A percentile compares a stretch with the other conserved stretches of the same genome.
phyloP scores from a whole-genome alignment of 1,140 invertebrate species.

The Diorhabda elongata region DNA sequence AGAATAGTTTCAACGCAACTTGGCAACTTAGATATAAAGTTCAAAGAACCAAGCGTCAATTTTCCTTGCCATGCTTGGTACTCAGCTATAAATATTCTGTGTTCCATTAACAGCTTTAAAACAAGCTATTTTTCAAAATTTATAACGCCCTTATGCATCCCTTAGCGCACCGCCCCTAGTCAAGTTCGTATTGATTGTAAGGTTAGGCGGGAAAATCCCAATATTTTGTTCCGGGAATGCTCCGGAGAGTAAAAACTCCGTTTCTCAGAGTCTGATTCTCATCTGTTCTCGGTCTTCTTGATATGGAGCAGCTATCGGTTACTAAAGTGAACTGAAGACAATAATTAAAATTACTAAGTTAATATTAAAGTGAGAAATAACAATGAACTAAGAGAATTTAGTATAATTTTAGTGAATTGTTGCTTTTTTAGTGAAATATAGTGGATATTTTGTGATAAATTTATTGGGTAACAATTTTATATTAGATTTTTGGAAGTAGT shows the following conservation, averaged over 20 bases:
- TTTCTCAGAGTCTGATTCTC: background rate
- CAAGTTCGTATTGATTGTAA: slow-evolving; percentile 10
- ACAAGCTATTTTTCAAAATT: background rate
- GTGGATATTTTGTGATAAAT: background rate
- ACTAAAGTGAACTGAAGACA: too few species aligned
- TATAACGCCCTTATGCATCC: background rate
- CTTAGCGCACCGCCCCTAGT: background rate
- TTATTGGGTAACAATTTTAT: background rate
- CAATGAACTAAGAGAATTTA: too few species aligned
- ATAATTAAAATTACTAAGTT: too few species aligned
- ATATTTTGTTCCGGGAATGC: slow-evolving; percentile 17
- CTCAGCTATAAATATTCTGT: too few species aligned
- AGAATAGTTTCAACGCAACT: too few species aligned
- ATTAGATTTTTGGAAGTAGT: too few species aligned
- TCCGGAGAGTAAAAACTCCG: slow-evolving; percentile 14
- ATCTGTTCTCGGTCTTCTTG: slow-evolving; percentile 13
- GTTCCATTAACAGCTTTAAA: too few species aligned
- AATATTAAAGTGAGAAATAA: too few species aligned
- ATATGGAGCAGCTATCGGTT: too few species aligned
- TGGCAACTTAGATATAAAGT: too few species aligned
- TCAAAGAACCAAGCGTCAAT: too few species aligned
- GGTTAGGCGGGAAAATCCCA: slow-evolving; percentile 18
- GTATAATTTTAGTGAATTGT: background rate
- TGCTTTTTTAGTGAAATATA: background rate
- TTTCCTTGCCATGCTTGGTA: too few species aligned